A percentile compares a stretch with the other conserved stretches of the same genome.
phyloP scores from a whole-genome alignment of 2,888 invertebrate genomes.

The Agrenia bidenticulata region DNA sequence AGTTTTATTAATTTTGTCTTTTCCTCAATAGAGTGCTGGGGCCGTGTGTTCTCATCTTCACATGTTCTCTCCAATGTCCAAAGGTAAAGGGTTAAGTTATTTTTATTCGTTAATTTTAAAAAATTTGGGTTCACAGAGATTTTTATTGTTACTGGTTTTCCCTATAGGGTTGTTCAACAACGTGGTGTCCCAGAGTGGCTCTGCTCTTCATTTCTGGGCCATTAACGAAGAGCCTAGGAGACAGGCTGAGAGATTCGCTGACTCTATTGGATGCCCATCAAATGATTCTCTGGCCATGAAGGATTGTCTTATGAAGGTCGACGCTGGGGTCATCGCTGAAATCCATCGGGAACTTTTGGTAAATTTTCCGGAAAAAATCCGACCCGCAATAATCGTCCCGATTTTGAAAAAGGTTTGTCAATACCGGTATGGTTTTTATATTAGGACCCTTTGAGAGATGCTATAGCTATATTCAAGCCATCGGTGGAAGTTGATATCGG shows the following conservation, averaged over 20 bases:
- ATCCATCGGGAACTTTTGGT: slow-evolving; percentile 37
- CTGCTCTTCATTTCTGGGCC: slow-evolving; percentile 35
- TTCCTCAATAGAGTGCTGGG: slow-evolving; percentile 26
- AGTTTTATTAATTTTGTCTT: too few relatives aligned
- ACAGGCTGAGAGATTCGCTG: slow-evolving; percentile 33
- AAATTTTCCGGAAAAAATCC: background rate
- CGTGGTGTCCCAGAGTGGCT: slow-evolving; percentile 30
- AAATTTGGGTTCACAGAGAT: too few relatives aligned
- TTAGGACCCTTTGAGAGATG: slow-evolving; percentile 35
- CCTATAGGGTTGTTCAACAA: slow-evolving; percentile 31
- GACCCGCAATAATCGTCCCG: too few relatives aligned
- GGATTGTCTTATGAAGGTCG: slow-evolving; percentile 23
- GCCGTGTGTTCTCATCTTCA: slow-evolving; percentile 29
- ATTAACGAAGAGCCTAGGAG: slow-evolving; percentile 27
- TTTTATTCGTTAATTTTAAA: background rate
- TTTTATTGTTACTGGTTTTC: too few relatives aligned
- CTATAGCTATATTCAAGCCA: slow-evolving; percentile 35
- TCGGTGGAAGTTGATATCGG: slow-evolving; percentile 16
- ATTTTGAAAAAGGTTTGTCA: too few relatives aligned
- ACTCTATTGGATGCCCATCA: slow-evolving; percentile 28
- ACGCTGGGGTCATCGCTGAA: slow-evolving; percentile 26
- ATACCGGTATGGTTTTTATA: slow-evolving; percentile 11
- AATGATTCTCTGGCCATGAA: slow-evolving; percentile 27
- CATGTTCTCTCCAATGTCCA: slow-evolving; percentile 32
- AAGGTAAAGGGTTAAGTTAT: slow-evolving; percentile 16